Evolutionary conservation across 2,113 vertebrate genomes (phyloP).

Genomic region (Engraulis encrasicolus): DNA sequence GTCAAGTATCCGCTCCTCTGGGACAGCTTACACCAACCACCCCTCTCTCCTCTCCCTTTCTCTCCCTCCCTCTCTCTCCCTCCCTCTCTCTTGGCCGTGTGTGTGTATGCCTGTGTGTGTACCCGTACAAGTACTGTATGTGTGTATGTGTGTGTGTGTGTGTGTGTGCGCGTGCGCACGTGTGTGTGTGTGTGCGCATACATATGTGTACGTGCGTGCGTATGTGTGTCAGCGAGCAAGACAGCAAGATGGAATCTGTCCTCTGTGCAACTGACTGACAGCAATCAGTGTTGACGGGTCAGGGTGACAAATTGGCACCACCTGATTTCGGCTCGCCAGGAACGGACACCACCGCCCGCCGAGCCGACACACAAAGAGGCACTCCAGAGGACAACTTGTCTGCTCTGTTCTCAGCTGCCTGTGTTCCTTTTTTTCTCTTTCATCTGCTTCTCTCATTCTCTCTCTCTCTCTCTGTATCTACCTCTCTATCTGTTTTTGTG

Average conservation of each 20-base stretch:
- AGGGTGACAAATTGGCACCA: conserved; percentile 63
- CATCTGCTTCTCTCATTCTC: neutral
- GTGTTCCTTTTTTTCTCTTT: neutral
- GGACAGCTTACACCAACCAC: conserved; percentile 14
- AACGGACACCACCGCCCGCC: too few relatives aligned
- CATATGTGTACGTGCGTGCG: neutral
- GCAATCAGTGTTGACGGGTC: conserved; percentile 64
- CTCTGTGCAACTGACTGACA: conserved; percentile 60
- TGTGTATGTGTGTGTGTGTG: conserved; percentile 17
- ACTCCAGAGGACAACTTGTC: conserved; percentile 58
- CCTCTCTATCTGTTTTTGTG: conserved; percentile 2
- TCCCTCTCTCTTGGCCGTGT: too few relatives aligned
- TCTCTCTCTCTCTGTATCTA: neutral
- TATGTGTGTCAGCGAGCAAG: neutral
- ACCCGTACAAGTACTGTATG: too few relatives aligned
- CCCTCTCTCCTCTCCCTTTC: conserved; percentile 20
- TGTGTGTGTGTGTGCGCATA: neutral
- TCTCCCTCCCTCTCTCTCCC: neutral
- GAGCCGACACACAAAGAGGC: neutral
- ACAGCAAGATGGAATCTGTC: neutral
- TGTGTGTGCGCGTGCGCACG: neutral
- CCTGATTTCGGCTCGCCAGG: conserved; percentile 54
- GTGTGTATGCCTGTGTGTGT: too few relatives aligned
- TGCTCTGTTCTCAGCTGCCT: conserved; percentile 43
- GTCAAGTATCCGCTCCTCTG: neutral